Percentiles rank a stretch among this genome's conserved stretches.
Evolutionary conservation across 2,113 vertebrate species (phyloP).

Genomic region (Heptranchias perlo): DNA sequence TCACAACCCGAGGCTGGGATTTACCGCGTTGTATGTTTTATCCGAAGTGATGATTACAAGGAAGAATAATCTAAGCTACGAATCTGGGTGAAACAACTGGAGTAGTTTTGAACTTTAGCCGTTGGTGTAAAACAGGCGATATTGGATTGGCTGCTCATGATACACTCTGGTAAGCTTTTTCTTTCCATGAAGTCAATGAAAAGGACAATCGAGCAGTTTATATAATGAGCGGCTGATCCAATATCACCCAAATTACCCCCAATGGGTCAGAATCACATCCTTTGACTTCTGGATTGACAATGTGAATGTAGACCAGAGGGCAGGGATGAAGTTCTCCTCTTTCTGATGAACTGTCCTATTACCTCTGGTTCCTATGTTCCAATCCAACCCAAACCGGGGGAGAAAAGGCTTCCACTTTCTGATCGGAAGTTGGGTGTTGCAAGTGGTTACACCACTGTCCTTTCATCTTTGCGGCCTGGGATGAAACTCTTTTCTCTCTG

Average conservation of each 20-base stretch:
- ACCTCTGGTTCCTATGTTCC: not conserved
- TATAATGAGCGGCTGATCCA: not conserved
- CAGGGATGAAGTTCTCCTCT: not conserved
- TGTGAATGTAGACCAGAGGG: not conserved
- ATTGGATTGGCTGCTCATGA: not conserved
- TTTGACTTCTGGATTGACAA: not conserved
- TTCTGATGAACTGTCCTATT: not conserved
- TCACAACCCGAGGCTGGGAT: not conserved
- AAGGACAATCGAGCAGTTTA: not conserved
- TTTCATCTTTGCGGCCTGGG: not conserved
- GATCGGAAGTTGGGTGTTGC: not conserved
- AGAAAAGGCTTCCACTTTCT: not conserved
- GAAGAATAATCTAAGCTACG: not conserved
- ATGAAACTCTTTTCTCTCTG: not conserved
- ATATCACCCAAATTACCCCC: not conserved
- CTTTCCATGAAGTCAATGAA: not conserved
- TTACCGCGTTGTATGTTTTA: not conserved
- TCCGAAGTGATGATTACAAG: not conserved
- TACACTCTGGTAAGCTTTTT: not conserved
- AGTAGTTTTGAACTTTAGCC: not conserved
- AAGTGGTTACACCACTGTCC: not conserved
- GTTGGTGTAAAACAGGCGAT: not conserved
- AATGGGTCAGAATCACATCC: not conserved
- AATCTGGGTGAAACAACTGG: not conserved
- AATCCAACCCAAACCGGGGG: not conserved